Evolutionary conservation across 1,140 invertebrate genomes (phyloP).

Genomic region (Trichogramma pretiosum): DNA sequence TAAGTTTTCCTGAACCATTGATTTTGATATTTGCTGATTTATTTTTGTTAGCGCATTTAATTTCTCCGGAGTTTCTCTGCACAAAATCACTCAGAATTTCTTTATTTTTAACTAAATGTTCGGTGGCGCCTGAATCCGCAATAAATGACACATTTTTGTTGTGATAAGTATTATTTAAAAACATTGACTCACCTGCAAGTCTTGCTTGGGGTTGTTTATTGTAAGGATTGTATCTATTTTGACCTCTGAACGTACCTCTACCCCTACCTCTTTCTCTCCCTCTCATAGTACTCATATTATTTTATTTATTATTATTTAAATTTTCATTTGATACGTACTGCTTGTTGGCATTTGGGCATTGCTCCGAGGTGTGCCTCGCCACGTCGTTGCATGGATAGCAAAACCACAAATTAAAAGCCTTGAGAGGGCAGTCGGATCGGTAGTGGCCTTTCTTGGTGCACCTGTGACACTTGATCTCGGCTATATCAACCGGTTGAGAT

Average conservation of each 20-base stretch:
- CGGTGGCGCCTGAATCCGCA: slow-evolving; percentile 19
- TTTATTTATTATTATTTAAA: not conserved
- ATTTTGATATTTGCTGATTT: slow-evolving; percentile 14
- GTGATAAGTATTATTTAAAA: not conserved
- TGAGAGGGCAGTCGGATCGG: not conserved
- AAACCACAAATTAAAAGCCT: not conserved
- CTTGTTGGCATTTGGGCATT: not conserved
- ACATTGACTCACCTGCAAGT: not conserved
- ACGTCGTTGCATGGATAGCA: not conserved
- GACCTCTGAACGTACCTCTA: slow-evolving; percentile 9
- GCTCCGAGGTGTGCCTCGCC: not conserved
- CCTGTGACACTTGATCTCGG: no score
- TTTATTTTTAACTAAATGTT: slow-evolving; percentile 17
- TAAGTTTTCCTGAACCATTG: slow-evolving; percentile 11
- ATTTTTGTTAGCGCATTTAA: slow-evolving; percentile 21
- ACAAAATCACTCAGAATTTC: slow-evolving; percentile 14
- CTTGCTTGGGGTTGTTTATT: not conserved
- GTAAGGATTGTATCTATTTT: not conserved
- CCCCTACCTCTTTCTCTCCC: not conserved
- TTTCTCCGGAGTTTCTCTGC: slow-evolving; percentile 1
- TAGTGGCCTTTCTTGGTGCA: not conserved
- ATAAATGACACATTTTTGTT: slow-evolving; percentile 14
- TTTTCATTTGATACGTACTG: not conserved
- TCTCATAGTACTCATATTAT: not conserved
- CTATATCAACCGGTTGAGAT: no score